Evolutionary conservation across 2,113 vertebrate genomes (phyloP).

Genomic region (Pterocles burchelli): DNA sequence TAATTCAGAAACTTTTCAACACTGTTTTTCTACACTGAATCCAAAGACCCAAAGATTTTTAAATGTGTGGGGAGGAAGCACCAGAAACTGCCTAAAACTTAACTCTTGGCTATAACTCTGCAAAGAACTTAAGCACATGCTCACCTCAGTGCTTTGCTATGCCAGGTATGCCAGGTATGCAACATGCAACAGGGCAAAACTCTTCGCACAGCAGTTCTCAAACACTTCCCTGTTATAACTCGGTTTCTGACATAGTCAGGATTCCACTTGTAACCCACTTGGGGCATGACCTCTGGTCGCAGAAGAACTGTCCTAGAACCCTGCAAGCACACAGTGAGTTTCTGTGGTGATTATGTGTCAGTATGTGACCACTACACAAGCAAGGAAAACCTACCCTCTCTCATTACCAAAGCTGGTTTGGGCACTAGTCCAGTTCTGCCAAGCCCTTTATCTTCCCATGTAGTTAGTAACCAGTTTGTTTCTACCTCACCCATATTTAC

Average conservation of each 20-base stretch:
- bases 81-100: not conserved
- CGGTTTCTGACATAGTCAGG: slow-evolving; percentile 55
- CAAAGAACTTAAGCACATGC: not conserved
- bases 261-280: not conserved
- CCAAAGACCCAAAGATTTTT: not conserved
- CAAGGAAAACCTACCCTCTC: slow-evolving; percentile 23
- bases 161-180: slow-evolving; percentile 49
- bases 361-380: slow-evolving; percentile 43
- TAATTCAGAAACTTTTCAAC: not conserved
- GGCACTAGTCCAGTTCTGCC: slow-evolving; percentile 13
- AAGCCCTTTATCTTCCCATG: slow-evolving; percentile 60
- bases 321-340: not conserved
- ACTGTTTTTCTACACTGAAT: not conserved
- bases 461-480: slow-evolving; percentile 32
- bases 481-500: slow-evolving; percentile 55
- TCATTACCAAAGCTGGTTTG: slow-evolving; percentile 35
- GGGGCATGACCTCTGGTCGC: slow-evolving; percentile 37
- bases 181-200: not conserved
- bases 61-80: not conserved
- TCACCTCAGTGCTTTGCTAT: slow-evolving; percentile 12
- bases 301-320: not conserved
- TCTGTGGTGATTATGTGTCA: slow-evolving; percentile 41
- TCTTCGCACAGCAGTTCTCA: slow-evolving; percentile 26
- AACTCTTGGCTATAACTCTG: not conserved
- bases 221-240: slow-evolving; percentile 33